Conservation (phyloP, 2,888 invertebrate species). For the Biston betularia region DNA sequence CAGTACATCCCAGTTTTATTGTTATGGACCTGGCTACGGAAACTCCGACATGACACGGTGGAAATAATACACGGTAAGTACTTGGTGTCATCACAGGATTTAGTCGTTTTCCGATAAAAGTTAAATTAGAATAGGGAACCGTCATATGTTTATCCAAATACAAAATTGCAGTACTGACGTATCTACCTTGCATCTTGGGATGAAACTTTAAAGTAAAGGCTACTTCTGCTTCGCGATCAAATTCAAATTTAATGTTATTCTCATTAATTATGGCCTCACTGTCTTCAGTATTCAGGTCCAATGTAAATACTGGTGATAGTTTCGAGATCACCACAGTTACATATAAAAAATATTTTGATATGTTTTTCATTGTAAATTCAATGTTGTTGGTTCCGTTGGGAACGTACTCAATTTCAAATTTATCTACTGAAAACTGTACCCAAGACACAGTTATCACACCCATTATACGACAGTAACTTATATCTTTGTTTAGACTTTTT, state of each 20-base stretch:
- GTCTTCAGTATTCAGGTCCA: slow-evolving; percentile 60
- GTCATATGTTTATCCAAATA: slow-evolving; percentile 74
- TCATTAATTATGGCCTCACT: slow-evolving; percentile 60
- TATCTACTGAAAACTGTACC: slow-evolving; percentile 71
- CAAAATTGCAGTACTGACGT: slow-evolving; percentile 67
- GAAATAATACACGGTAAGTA: slow-evolving; percentile 68
- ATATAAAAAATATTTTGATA: slow-evolving; percentile 71
- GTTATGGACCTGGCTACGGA: slow-evolving; percentile 55
- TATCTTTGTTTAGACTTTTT: slow-evolving; percentile 69
- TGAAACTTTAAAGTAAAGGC: slow-evolving; percentile 67
- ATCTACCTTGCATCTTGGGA: slow-evolving; percentile 71
- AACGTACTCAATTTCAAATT: slow-evolving; percentile 70
- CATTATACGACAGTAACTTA: slow-evolving; percentile 68
- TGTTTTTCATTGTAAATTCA: slow-evolving; percentile 73
- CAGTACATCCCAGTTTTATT: slow-evolving; percentile 60
- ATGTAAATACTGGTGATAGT: slow-evolving; percentile 67
- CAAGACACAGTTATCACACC: slow-evolving; percentile 78
- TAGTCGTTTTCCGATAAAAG: slow-evolving; percentile 69
- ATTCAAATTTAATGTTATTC: slow-evolving; percentile 68
- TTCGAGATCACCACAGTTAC: slow-evolving; percentile 69
- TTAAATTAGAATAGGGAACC: slow-evolving; percentile 74
- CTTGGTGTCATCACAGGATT: slow-evolving; percentile 65
- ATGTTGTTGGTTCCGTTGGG: slow-evolving; percentile 56
- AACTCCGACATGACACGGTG: slow-evolving; percentile 66
- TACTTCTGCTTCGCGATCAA: slow-evolving; percentile 56